Base-by-base conservation (phyloP, 2,888 invertebrate species). In the Caenorhabditis virilis region DNA sequence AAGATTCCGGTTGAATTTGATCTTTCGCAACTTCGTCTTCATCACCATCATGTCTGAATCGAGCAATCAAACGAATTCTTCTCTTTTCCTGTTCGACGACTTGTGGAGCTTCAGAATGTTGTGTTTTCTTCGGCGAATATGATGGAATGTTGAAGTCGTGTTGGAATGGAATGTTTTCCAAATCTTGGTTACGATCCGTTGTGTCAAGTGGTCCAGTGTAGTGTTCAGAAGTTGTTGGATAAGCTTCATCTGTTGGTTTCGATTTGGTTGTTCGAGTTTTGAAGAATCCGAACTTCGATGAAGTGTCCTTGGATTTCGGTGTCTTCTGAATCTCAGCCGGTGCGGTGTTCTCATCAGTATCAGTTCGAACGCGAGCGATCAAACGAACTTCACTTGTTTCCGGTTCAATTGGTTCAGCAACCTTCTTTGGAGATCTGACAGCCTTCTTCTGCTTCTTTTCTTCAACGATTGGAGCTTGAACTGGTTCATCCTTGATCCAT, bases 41-140 rank as follows among this genome's bases (percentile, higher is more conserved):
- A 4, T 66, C 62, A 26, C 66, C 62, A 25, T 56, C 55, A 16
- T 62, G 62, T 3, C 58, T 43, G 46, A 57, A 42, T n/a, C 60
- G 16, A 4, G 57, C 53, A 18, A 26, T 39, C 30, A 25, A 22
- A 1, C 25, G 47, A 11, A n/a, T 15, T 27, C 47, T 56, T 13
- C 58, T 48, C 56, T 61, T 16, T 25, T 54, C 13, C 45, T 46
- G 27, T 52, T 35, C 53, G 18, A 15, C n/a, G 23, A 35, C 53
- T 42, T 26, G 39, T 45, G 4, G 18, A 20, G 38, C 16, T 33
- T 6, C 27, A 15, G 38, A 25, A 23, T 6, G 20, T 27, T 39
- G 9, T 4, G 16, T 46, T 13, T 45, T 26, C 38, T 53, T 26
- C 22, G 46, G 16, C 2, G 42, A 36, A 3, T 55, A 56, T 27